These are phyloP conservation scores for Mantis religiosa DNA, from an alignment of 2,888 invertebrate genomes.

Conservation along the genomic window DNA sequence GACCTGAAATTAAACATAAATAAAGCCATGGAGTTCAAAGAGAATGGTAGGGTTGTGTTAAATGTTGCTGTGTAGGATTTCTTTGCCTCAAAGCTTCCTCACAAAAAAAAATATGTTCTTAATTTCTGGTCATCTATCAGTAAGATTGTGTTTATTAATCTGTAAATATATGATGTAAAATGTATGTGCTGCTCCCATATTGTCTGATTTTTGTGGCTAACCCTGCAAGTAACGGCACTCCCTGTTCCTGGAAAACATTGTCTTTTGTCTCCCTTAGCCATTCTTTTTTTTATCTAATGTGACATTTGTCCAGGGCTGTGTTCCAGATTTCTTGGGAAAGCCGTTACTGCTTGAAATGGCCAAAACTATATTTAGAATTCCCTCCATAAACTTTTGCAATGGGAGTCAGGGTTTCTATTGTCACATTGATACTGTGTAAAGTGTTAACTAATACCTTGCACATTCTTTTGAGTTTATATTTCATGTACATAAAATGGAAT, in stretches of 20 bases:
- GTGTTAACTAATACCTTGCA: background rate
- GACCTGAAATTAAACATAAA: background rate
- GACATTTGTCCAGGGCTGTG: conserved; percentile 3
- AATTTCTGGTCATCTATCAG: background rate
- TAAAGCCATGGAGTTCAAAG: background rate
- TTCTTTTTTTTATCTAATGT: background rate
- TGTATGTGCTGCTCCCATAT: conserved; percentile 17
- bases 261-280: background rate
- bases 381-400: conserved; percentile 17
- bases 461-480: background rate
- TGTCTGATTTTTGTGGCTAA: conserved; percentile 3
- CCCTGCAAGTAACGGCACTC: background rate
- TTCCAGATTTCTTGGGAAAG: background rate
- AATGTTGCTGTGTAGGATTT: background rate
- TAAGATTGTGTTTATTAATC: background rate
- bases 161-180: conserved; percentile 20
- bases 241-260: background rate
- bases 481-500: background rate
- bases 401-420: background rate
- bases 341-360: background rate
- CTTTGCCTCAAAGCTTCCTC: background rate
- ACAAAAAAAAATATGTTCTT: background rate
- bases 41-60: background rate
- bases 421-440: conserved; percentile 3
- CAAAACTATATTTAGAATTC: conserved; percentile 19